Evolutionary conservation across 1,140 invertebrate species (phyloP).

Genomic region (Andrena cerasifolii): DNA sequence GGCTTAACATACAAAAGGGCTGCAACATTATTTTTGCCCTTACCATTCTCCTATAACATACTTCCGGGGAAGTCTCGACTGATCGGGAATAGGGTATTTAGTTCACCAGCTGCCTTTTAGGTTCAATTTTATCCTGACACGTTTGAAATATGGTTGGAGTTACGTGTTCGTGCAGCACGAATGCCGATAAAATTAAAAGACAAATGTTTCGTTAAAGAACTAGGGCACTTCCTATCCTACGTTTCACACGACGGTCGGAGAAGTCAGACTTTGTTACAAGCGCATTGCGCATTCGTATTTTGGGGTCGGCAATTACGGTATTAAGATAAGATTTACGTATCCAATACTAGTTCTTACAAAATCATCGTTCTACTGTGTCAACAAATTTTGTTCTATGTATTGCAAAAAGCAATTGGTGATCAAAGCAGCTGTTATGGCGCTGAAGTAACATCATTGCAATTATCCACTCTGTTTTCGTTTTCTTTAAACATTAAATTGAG

Average conservation of each 20-base stretch:
- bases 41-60: slow-evolving; percentile 54
- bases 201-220: neutral
- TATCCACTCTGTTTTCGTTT: slow-evolving; percentile 1
- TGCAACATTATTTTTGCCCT: slow-evolving; percentile 72
- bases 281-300: slow-evolving; percentile 6
- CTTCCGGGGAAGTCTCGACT: slow-evolving; percentile 46
- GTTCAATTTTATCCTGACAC: slow-evolving; percentile 20
- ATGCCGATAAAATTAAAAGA: neutral
- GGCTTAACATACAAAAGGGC: slow-evolving; percentile 81
- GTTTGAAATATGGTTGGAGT: slow-evolving; percentile 13
- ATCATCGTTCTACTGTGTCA: too few species aligned
- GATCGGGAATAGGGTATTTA: slow-evolving; percentile 48
- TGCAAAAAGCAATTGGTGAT: slow-evolving; percentile 72
- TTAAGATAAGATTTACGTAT: too few species aligned
- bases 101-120: slow-evolving; percentile 72
- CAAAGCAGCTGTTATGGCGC: slow-evolving; percentile 32
- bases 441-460: slow-evolving; percentile 20
- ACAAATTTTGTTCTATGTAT: neutral
- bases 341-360: too few species aligned
- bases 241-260: neutral
- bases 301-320: neutral
- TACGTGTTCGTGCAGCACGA: neutral
- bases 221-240: neutral
- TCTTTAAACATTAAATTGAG: slow-evolving; percentile 14
- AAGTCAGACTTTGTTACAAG: neutral